A percentile compares a stretch with the other conserved stretches of the same genome.
Conservation (phyloP, 2,888 invertebrate species). For the Euplagia quadripunctaria region DNA sequence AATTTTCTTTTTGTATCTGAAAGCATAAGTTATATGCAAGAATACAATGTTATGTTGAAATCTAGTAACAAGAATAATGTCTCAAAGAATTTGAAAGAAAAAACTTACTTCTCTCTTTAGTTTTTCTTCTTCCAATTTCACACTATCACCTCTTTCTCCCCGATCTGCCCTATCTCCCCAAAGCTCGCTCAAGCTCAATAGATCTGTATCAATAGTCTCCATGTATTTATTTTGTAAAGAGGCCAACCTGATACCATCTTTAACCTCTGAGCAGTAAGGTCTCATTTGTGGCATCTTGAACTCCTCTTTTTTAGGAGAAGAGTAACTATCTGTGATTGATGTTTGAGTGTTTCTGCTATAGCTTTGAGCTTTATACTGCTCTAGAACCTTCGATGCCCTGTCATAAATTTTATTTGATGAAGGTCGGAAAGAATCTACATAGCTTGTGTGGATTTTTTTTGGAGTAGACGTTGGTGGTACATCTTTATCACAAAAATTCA, state of each 20-base stretch:
- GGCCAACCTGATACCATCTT: conserved; percentile 60
- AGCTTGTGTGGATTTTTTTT: conserved; percentile 62
- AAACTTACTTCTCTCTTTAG: conserved; percentile 90
- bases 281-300: conserved; percentile 81
- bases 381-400: conserved; percentile 77
- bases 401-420: conserved; percentile 81
- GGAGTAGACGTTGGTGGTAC: conserved; percentile 82
- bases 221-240: conserved; percentile 66
- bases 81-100: no score
- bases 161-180: conserved; percentile 86
- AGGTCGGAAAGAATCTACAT: conserved; percentile 71
- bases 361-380: conserved; percentile 78
- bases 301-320: conserved; percentile 69
- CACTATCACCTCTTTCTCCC: conserved; percentile 71
- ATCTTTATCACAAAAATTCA: conserved; percentile 79
- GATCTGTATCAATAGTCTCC: conserved; percentile 79
- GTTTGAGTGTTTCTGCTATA: conserved; percentile 62
- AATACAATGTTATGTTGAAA: no score
- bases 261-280: conserved; percentile 67
- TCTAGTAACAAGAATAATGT: no score
- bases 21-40: no score
- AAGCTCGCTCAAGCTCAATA: conserved; percentile 88
- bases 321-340: conserved; percentile 63
- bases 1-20: no score
- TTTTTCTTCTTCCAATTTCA: conserved; percentile 92